Percentiles rank a stretch among this genome's conserved stretches.
Evolutionary conservation across 2,797 vertebrate genomes (phyloP).

Genomic region (Phoebastria nigripes): DNA sequence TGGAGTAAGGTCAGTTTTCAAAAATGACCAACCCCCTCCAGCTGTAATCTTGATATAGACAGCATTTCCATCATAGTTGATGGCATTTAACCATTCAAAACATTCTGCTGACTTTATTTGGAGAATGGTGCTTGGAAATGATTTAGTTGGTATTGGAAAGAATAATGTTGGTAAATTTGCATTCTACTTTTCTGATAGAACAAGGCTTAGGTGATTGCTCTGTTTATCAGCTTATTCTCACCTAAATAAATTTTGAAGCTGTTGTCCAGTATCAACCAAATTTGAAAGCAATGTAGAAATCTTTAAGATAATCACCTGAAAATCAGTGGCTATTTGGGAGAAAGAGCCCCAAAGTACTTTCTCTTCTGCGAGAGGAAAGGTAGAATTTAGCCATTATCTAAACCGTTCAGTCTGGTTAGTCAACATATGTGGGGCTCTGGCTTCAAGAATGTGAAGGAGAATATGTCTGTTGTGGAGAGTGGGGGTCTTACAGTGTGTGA

Average conservation of each 20-base stretch:
- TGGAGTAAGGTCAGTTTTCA: background rate
- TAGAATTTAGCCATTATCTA: background rate
- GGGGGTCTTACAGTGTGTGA: fast-evolving
- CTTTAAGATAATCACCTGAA: background rate
- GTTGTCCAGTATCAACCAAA: background rate
- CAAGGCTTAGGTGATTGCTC: background rate
- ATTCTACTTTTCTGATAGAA: background rate
- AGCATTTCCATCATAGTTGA: background rate
- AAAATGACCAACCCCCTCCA: background rate
- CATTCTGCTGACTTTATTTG: background rate
- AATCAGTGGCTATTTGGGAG: background rate
- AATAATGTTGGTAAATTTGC: background rate
- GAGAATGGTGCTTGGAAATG: background rate
- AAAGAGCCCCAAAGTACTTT: background rate
- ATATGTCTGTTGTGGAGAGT: fast-evolving
- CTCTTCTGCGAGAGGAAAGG: background rate
- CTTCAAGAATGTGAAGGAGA: background rate
- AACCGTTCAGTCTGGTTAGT: background rate
- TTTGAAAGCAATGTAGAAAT: background rate
- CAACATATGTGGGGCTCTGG: background rate
- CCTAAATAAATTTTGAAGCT: background rate
- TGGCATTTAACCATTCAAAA: background rate
- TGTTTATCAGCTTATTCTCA: background rate
- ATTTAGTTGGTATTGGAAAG: background rate
- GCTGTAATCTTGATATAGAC: background rate